These are phyloP conservation scores for Crotalus tigris DNA, from an alignment of 2,113 vertebrate species.

Conservation along the genomic window DNA sequence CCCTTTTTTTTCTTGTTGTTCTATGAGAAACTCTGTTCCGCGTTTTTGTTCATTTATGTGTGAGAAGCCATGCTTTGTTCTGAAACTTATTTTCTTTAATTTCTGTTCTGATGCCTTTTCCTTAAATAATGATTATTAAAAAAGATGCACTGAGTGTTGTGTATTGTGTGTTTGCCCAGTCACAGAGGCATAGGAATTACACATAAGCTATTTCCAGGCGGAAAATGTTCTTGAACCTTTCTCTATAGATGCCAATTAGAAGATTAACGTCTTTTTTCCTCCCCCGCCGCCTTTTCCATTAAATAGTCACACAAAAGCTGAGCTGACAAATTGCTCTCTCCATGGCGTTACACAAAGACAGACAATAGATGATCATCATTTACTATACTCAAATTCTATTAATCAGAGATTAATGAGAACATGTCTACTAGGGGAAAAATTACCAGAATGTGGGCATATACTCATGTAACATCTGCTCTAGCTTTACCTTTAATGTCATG, in stretches of 20 bases:
- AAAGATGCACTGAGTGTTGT: constrained; percentile 36
- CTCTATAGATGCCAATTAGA: constrained; percentile 77
- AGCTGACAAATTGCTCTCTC: constrained; percentile 80
- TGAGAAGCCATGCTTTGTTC: constrained; percentile 47
- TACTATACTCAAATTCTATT: constrained; percentile 79
- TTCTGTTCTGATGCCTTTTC: neutral
- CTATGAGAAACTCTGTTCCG: constrained; percentile 26
- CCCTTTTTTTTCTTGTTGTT: neutral
- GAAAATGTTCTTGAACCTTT: constrained; percentile 68
- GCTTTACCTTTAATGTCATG: constrained; percentile 77
- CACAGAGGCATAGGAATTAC: constrained; percentile 71
- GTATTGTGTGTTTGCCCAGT: constrained; percentile 30
- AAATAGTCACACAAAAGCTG: constrained; percentile 80
- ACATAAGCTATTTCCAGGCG: constrained; percentile 57
- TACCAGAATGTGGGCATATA: constrained; percentile 74
- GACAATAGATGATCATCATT: constrained; percentile 82
- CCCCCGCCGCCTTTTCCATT: constrained; percentile 70
- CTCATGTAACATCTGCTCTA: constrained; percentile 77
- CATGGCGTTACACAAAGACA: constrained; percentile 73
- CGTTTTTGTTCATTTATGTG: constrained; percentile 52
- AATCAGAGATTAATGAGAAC: constrained; percentile 82
- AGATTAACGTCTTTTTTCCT: constrained; percentile 75
- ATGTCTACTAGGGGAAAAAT: constrained; percentile 76
- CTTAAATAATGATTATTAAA: constrained; percentile 30
- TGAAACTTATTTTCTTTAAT: constrained; percentile 29